Evolutionary conservation across 2,888 invertebrate genomes (phyloP).

Genomic region (Clepsis dumicolana): DNA sequence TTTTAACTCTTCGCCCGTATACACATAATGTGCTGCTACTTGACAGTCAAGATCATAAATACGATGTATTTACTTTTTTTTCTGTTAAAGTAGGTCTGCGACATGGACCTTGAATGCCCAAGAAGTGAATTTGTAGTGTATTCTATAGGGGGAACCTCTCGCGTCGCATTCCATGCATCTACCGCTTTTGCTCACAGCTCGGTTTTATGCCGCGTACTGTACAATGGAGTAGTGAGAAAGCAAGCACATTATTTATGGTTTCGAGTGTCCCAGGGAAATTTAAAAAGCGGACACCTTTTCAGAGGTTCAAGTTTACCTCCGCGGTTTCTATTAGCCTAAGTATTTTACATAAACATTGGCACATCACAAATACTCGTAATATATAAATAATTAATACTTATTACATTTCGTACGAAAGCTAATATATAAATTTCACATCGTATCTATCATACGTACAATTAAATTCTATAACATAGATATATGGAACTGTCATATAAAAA

Average conservation of each 20-base stretch:
- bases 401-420: slow-evolving; percentile 67
- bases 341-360: slow-evolving; percentile 80
- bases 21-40: no score
- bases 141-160: no score
- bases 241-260: background rate
- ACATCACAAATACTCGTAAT: slow-evolving; percentile 79
- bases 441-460: slow-evolving; percentile 59
- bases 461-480: slow-evolving; percentile 66
- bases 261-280: background rate
- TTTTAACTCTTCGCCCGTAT: no score
- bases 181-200: background rate
- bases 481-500: slow-evolving; percentile 77
- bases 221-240: background rate
- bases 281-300: background rate
- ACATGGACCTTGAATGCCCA: no score
- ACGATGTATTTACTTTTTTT: background rate
- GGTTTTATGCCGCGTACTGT: background rate
- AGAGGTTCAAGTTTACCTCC: background rate
- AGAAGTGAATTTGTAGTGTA: no score
- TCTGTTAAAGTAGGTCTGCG: background rate
- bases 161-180: no score
- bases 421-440: slow-evolving; percentile 64
- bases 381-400: slow-evolving; percentile 61
- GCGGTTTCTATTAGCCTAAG: slow-evolving; percentile 57
- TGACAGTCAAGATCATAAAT: no score